Percentiles rank a stretch among this genome's conserved stretches.
phyloP scores from a whole-genome alignment of 2,888 invertebrate species.

The Latrodectus hesperus region DNA sequence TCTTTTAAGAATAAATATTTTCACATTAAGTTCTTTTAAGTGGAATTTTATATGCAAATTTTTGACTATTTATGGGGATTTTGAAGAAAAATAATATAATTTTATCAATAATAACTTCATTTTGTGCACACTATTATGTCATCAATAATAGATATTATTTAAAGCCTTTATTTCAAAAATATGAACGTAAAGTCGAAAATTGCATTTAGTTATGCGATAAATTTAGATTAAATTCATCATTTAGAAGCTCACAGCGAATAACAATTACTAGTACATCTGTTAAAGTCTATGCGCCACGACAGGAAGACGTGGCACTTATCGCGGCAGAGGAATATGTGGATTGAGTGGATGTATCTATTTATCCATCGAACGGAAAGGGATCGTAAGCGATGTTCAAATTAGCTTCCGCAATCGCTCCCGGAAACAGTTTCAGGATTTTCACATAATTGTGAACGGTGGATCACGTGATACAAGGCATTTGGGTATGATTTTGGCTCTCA shows the following conservation, averaged over 20 bases:
- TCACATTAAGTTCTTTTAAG: too few relatives aligned
- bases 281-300: neutral
- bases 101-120: too few relatives aligned
- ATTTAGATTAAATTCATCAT: neutral
- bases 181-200: too few relatives aligned
- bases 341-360: slow-evolving; percentile 3
- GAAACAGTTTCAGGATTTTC: neutral
- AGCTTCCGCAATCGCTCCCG: neutral
- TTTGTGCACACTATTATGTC: too few relatives aligned
- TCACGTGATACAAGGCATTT: neutral
- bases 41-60: too few relatives aligned
- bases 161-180: too few relatives aligned
- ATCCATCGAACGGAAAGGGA: neutral
- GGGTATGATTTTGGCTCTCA: too few relatives aligned
- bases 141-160: too few relatives aligned
- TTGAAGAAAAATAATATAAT: too few relatives aligned
- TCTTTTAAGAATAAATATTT: too few relatives aligned
- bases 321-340: neutral
- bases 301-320: neutral
- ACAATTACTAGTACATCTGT: neutral
- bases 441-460: neutral
- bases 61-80: too few relatives aligned
- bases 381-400: neutral
- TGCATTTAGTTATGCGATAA: neutral
- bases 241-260: neutral